These are phyloP conservation scores for Amazona guildingii DNA, from an alignment of 2,113 vertebrate genomes.

Conservation along the genomic window DNA sequence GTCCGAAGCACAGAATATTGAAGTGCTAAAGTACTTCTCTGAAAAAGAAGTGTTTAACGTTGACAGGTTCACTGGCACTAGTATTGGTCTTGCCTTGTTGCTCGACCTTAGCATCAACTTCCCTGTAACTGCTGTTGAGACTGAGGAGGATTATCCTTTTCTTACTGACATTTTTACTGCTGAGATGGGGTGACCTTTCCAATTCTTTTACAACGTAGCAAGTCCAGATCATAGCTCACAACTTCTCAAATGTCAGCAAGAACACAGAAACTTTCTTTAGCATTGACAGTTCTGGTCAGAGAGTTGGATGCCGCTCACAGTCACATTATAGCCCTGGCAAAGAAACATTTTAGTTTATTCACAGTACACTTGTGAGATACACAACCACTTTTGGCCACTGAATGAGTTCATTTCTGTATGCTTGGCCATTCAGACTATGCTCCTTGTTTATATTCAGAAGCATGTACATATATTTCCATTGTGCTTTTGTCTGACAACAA, in stretches of 20 bases:
- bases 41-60: slow-evolving; percentile 24
- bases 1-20: not conserved
- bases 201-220: not conserved
- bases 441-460: not conserved
- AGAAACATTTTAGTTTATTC: not conserved
- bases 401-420: not conserved
- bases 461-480: not conserved
- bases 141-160: slow-evolving; percentile 36
- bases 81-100: slow-evolving; percentile 8
- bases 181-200: slow-evolving; percentile 16
- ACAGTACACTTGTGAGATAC: not conserved
- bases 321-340: not conserved
- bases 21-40: not conserved
- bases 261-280: not conserved
- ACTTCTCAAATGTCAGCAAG: slow-evolving; percentile 38
- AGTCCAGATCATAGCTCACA: slow-evolving; percentile 22
- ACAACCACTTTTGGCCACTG: not conserved
- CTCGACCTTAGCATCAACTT: slow-evolving; percentile 21
- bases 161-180: slow-evolving; percentile 33
- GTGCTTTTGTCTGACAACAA: not conserved
- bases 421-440: not conserved
- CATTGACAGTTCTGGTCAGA: not conserved
- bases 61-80: slow-evolving; percentile 31
- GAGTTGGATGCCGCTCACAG: not conserved
- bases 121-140: slow-evolving; percentile 1